Conservation (phyloP, 2,888 invertebrate genomes). For the Leistus spinibarbis region DNA sequence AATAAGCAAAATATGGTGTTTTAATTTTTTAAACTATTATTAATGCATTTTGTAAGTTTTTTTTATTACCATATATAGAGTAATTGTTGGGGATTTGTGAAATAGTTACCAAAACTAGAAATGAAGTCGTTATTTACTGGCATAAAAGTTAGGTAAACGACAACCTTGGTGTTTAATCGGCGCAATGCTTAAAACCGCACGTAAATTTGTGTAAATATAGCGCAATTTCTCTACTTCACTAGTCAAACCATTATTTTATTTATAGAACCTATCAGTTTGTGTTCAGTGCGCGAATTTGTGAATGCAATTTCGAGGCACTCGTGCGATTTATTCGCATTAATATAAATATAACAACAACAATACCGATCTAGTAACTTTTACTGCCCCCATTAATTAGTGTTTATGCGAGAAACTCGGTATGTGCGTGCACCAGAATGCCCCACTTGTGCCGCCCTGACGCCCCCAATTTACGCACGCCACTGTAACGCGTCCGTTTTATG, state of each 20-base stretch:
- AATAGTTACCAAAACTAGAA: too few species aligned
- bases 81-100: too few species aligned
- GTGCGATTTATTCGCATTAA: background rate
- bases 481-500: conserved; percentile 40
- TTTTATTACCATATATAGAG: too few species aligned
- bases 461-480: conserved; percentile 29
- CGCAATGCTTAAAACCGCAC: too few species aligned
- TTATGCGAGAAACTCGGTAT: background rate
- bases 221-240: background rate
- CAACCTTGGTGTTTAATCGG: too few species aligned
- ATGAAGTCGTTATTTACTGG: too few species aligned
- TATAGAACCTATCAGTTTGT: background rate
- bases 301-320: background rate
- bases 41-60: too few species aligned
- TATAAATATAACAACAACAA: background rate
- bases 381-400: conserved; percentile 5
- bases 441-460: background rate
- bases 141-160: too few species aligned
- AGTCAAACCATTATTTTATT: background rate
- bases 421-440: background rate
- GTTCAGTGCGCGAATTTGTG: background rate
- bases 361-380: background rate
- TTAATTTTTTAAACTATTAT: too few species aligned
- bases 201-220: background rate
- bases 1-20: too few species aligned